phyloP scores from a whole-genome alignment of 2,113 vertebrate species.

The Barbus barbus region DNA sequence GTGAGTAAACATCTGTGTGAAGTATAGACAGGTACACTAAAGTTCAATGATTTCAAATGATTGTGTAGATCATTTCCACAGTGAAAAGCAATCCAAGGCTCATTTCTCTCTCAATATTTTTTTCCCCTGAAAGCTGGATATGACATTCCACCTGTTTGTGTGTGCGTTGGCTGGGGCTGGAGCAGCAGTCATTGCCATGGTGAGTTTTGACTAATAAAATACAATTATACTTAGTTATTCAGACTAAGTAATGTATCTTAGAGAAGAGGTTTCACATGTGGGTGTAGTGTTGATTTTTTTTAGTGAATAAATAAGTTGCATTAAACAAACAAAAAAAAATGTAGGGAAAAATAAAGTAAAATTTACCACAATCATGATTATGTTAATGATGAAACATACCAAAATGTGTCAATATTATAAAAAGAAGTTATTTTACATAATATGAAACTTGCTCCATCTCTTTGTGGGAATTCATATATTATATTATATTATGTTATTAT shows the following conservation, averaged over 20 bases:
- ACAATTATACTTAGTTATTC: not conserved
- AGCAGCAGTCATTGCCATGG: conserved; percentile 97
- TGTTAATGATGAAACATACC: not conserved
- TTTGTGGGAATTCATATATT: not conserved
- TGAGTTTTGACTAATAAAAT: conserved; percentile 68
- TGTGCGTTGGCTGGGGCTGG: conserved; percentile 96
- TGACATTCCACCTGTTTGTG: conserved; percentile 99
- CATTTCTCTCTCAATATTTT: conserved; percentile 41
- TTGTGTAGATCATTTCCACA: not conserved
- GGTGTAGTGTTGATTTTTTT: too few relatives aligned
- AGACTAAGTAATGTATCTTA: too few relatives aligned
- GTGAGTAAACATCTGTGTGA: conserved; percentile 66
- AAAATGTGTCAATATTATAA: not conserved
- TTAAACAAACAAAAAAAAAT: too few relatives aligned
- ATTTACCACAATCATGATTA: too few relatives aligned
- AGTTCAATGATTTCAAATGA: too few relatives aligned
- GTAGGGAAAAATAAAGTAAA: too few relatives aligned
- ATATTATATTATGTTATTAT: not conserved
- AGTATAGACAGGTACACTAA: not conserved
- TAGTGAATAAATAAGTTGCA: too few relatives aligned
- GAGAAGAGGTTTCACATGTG: too few relatives aligned
- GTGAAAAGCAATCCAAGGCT: conserved; percentile 1
- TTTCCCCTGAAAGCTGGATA: conserved; percentile 84
- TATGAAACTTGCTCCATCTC: not conserved
- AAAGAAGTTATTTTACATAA: not conserved